A percentile compares a stretch with the other conserved stretches of the same genome.
These are phyloP conservation scores for Festucalex cinctus DNA, from an alignment of 2,113 vertebrate species.

Conservation along the genomic window DNA sequence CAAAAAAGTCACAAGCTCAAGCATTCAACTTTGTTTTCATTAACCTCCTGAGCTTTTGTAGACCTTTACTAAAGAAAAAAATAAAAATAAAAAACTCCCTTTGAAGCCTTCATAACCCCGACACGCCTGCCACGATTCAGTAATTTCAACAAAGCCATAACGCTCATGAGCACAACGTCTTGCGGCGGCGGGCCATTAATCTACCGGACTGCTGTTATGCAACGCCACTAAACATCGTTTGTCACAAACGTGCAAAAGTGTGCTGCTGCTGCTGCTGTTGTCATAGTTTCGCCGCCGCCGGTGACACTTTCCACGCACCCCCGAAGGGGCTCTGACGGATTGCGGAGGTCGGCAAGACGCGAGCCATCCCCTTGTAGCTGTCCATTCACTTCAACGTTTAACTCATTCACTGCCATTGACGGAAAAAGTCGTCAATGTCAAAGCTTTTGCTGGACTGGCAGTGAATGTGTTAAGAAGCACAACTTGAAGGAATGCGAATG, in stretches of 20 bases:
- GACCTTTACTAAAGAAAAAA: background rate
- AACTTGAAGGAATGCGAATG: background rate
- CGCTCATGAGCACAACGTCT: conserved; percentile 15
- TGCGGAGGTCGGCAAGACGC: background rate
- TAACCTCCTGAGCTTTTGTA: background rate
- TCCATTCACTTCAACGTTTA: background rate
- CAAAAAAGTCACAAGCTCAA: background rate
- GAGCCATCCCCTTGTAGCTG: background rate
- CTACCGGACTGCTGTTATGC: conserved; percentile 20
- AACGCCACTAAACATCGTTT: conserved; percentile 44
- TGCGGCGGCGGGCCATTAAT: conserved; percentile 15
- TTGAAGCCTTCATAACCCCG: background rate
- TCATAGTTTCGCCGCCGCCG: conserved; percentile 25
- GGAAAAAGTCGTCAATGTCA: no score
- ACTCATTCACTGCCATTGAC: no score
- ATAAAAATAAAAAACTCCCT: no score
- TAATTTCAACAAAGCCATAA: conserved; percentile 31
- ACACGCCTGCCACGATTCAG: background rate
- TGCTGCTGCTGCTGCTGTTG: conserved; percentile 42
- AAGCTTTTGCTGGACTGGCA: no score
- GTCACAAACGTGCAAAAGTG: conserved; percentile 6
- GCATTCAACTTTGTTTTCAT: background rate
- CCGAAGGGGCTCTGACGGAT: conserved; percentile 35
- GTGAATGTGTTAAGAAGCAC: background rate
- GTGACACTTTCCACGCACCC: conserved; percentile 36